Base-by-base conservation (phyloP, 1,140 invertebrate genomes). In the Laupala kohalensis region DNA sequence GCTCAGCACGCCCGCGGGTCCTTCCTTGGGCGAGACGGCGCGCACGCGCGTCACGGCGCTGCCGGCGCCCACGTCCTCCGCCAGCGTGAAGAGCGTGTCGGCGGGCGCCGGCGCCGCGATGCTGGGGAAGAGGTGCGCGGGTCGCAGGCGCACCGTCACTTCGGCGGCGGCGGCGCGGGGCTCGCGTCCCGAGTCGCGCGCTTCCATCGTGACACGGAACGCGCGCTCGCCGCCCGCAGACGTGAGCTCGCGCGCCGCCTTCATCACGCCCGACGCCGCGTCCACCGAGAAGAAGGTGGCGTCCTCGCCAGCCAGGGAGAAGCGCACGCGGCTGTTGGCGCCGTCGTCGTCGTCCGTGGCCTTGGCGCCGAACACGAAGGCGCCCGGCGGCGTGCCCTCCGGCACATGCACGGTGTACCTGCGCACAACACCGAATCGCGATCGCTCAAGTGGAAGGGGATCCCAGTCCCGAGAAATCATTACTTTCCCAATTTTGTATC, bases 361-460 rank as follows among this genome's bases (percentile, higher is more conserved):
- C 79, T 89, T 89, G 0, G 91, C 90, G 13, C 93, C 94, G 81
- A 94, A 94, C 23, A 97, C 92, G 81, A 96, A 96, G 76, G 6
- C 85, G 79, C 90, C 90, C 64, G 86, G 81, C 74, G 86, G 82
- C 2, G 89, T 93, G 9, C 86, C 85, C 75, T 94, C 92, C 0
- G 93, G 90, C 67, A 95, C 87, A 70, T 91, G 89, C 5, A 93
- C 87, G 69, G 25, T 65, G 27, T 68, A 68, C n/a, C n/a, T n/a
- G n/a, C n/a, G n/a, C n/a, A n/a, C n/a, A n/a, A n/a, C n/a, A n/a
- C n/a, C n/a, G n/a, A n/a, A n/a, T n/a, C n/a, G n/a, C n/a, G n/a
- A n/a, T n/a, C n/a, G n/a, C n/a, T n/a, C n/a, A n/a, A n/a, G n/a
- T n/a, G n/a, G n/a, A n/a, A n/a, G n/a, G n/a, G n/a, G n/a, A n/a